These are phyloP conservation scores for Merops nubicus DNA, from an alignment of 2,113 vertebrate species.

Conservation along the genomic window DNA sequence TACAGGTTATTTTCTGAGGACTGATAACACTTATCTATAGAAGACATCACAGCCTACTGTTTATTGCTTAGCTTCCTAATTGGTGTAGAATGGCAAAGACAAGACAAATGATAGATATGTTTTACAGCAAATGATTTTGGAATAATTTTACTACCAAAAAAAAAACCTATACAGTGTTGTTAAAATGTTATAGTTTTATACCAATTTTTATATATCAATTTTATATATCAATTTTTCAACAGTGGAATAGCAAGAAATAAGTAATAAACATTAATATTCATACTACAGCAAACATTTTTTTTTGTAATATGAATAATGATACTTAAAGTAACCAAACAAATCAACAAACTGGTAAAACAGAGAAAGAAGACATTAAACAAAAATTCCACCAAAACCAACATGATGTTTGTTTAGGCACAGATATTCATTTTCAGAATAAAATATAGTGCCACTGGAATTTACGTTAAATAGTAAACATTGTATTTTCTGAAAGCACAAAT, in stretches of 20 bases:
- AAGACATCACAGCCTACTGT: neutral
- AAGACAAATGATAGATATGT: neutral
- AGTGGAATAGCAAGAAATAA: neutral
- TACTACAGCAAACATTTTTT: neutral
- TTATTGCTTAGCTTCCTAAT: neutral
- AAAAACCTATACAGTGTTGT: rapidly evolving
- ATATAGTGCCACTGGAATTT: neutral
- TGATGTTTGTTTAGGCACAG: neutral
- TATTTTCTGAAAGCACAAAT: neutral
- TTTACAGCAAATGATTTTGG: neutral
- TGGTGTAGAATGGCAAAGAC: neutral
- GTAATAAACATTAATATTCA: neutral
- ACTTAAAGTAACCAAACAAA: neutral
- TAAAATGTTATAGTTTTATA: neutral
- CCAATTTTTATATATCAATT: neutral
- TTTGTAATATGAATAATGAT: neutral
- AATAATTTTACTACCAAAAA: neutral
- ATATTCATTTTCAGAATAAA: neutral
- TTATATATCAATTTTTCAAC: neutral
- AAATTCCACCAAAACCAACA: neutral
- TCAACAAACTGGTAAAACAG: neutral
- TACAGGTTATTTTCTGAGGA: neutral
- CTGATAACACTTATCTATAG: neutral
- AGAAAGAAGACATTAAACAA: neutral
- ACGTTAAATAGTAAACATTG: neutral